Conservation (phyloP, 2,888 invertebrate species). For the Orchesellides sinensis region DNA sequence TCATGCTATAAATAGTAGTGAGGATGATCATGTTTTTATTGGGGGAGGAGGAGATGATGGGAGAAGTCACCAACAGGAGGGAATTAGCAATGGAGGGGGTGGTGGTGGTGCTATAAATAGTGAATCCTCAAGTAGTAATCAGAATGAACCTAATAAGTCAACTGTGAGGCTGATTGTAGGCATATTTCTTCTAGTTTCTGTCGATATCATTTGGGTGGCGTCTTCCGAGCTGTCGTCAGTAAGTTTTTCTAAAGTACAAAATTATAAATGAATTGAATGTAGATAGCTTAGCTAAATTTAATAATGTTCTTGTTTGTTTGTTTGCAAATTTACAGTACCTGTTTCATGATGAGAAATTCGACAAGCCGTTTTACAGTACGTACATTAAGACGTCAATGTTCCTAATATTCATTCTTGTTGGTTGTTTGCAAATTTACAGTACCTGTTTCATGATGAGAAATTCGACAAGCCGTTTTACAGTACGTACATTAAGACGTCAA, state of each 20-base stretch:
- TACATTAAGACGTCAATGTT: conserved; percentile 97
- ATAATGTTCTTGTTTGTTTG: conserved; percentile 5
- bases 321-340: conserved; percentile 84
- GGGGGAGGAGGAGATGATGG: conserved; percentile 22
- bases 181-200: conserved; percentile 89
- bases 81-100: conserved; percentile 45
- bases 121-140: neutral
- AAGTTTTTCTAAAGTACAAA: too few relatives aligned
- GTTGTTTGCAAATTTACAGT: too few relatives aligned
- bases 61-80: conserved; percentile 35
- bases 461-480: conserved; percentile 97
- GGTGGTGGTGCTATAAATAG: conserved; percentile 3
- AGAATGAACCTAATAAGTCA: conserved; percentile 42
- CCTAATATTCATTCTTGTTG: conserved; percentile 83
- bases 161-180: conserved; percentile 88
- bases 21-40: conserved; percentile 53
- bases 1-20: conserved; percentile 38
- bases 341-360: conserved; percentile 89
- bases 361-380: conserved; percentile 97
- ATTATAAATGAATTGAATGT: too few relatives aligned
- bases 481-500: conserved; percentile 95
- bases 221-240: conserved; percentile 97
- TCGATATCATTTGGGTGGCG: conserved; percentile 97
- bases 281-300: neutral
- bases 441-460: conserved; percentile 88